A percentile compares a stretch with the other conserved stretches of the same genome.
These are phyloP conservation scores for Phylloscopus trochiloides DNA, from an alignment of 2,113 vertebrate genomes.

Conservation along the genomic window DNA sequence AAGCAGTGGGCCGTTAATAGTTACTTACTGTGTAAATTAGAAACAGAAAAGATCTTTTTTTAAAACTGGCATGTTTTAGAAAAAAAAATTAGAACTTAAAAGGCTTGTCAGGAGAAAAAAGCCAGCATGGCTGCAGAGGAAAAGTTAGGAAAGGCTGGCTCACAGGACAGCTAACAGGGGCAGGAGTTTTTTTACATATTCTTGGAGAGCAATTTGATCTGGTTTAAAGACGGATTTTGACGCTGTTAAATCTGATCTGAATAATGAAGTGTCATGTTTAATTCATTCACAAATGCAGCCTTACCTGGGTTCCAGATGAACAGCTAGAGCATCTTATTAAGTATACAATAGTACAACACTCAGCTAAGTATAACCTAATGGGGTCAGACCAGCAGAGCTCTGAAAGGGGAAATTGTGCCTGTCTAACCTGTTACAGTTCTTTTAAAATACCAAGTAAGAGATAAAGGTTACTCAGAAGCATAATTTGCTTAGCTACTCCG, in stretches of 20 bases:
- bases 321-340: conserved; percentile 34
- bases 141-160: background rate
- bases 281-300: conserved; percentile 62
- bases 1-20: background rate
- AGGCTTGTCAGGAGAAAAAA: background rate
- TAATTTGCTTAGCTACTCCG: conserved; percentile 49
- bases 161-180: background rate
- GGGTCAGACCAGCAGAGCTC: conserved; percentile 48
- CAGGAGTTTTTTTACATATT: conserved; percentile 5
- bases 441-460: conserved; percentile 57
- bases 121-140: background rate
- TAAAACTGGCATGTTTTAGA: background rate
- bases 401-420: conserved; percentile 51
- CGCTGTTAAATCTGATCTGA: conserved; percentile 48
- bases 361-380: conserved; percentile 62
- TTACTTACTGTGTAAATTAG: conserved; percentile 14
- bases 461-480: conserved; percentile 60
- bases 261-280: conserved; percentile 60
- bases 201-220: conserved; percentile 41
- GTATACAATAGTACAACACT: conserved; percentile 36
- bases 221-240: conserved; percentile 38
- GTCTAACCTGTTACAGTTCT: conserved; percentile 55
- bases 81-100: background rate
- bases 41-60: background rate
- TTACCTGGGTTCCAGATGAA: conserved; percentile 39